These are phyloP conservation scores for Cromileptes altivelis DNA, from an alignment of 2,113 vertebrate genomes.

Conservation along the genomic window DNA sequence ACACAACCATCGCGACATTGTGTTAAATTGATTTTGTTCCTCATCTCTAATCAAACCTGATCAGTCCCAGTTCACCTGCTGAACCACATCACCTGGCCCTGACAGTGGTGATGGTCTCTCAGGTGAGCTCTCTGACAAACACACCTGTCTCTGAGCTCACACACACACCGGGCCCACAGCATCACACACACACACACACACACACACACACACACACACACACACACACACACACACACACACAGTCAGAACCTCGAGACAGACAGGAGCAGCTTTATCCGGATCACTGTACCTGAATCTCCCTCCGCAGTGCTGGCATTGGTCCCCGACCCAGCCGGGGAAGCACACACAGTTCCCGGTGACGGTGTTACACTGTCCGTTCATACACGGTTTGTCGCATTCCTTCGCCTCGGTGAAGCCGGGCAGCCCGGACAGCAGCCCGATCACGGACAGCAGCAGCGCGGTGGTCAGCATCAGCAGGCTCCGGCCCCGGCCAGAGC, in stretches of 20 bases:
- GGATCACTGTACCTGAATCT: constrained; percentile 89
- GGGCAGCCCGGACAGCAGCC: constrained; percentile 77
- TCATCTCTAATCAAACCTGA: no score
- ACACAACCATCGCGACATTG: no score
- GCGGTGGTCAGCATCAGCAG: constrained; percentile 70
- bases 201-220: no score
- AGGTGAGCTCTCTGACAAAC: no score
- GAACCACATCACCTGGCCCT: no score
- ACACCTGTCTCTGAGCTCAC: no score
- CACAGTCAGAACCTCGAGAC: no score
- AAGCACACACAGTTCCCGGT: constrained; percentile 91
- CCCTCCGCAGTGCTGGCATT: constrained; percentile 98
- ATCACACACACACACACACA: no score
- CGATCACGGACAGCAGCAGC: constrained; percentile 71
- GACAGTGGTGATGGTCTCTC: no score
- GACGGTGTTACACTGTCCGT: constrained; percentile 90
- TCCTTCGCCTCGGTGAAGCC: constrained; percentile 87
- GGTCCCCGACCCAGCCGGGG: constrained; percentile 95
- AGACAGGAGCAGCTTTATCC: background rate
- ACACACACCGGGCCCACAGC: background rate
- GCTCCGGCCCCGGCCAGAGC: constrained; percentile 70
- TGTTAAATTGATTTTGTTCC: no score
- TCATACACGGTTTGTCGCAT: constrained; percentile 93
- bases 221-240: no score
- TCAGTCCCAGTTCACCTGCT: no score